Evolutionary conservation across 1,140 invertebrate species (phyloP), one percentile per base, ranked within the genome.

Genomic region (Euschistus heros): DNA sequence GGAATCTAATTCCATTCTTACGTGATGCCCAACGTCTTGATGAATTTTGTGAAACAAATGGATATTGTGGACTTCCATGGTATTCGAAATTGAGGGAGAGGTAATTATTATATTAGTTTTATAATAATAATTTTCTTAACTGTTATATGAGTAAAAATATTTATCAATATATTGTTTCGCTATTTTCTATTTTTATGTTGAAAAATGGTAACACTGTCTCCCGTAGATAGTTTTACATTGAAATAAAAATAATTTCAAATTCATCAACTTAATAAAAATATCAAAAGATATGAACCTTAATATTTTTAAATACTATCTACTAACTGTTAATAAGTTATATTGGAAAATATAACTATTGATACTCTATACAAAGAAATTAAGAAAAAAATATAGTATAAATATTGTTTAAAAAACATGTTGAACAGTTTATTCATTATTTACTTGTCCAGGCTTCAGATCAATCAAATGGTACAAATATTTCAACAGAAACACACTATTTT

Each of bases 41-140:
- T 50, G 22, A 50, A 10, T 50, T 50, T 22, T 50, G 47, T 50
- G 10, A 6, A 17, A 50, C 10, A 22, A 22, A 18, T 50, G 47
- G 47, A 20, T 50, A 50, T n/a, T 50, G 47, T 50, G 22, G 47
- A 18, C 47, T 50, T 22, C 47, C 47, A n/a, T 50, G 47, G 47
- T 50, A 10, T 50, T 20, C n/a, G 7, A 50, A 50, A 22, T 5
- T 50, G n/a, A 18, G 22, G n/a, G 47, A 50, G 22, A 50, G 47
- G 47, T 50, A 50, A 50, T 20, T 1, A n/a, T 6, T 50, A 6
- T 7, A n/a, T 20, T 50, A 20, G 5, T 50, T 5, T 10, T 44
- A 44, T 44, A 47, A 15, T 47, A 47, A 2, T 18, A 15, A 15
- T 47, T 47, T n/a, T 47, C 46, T 14, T n/a, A n/a, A 2, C 15